Base-by-base conservation (phyloP, 2,888 invertebrate genomes). In the Apotomis turbidana region DNA sequence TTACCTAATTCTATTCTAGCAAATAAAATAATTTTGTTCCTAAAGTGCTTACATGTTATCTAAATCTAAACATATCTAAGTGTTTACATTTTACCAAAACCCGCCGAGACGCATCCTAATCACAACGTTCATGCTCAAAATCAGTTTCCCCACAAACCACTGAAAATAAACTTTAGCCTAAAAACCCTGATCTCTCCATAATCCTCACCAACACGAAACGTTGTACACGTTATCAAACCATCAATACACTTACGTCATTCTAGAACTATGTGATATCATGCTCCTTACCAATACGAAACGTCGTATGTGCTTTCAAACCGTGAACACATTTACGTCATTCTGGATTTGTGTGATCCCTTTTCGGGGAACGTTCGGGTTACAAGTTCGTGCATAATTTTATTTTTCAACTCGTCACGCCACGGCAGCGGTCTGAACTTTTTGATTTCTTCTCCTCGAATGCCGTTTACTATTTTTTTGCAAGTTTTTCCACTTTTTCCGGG, bases 381-480 rank as follows among this genome's bases (percentile, higher is more conserved):
- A 41, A 67, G 49, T 62, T 71, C 68, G 57, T 52, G 61, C 80
- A 86, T 85, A 85, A 85, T 85, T 86, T 83, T 83, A 84, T 85
- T 87, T 84, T 83, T 84, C 80, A 80, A 81, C 78, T 80, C 80
- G 78, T 79, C 79, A 74, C 74, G 78, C 70, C 74, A 75, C 67
- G 73, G 76, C 76, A 77, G 76, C 68, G 69, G 64, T 57, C 52
- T 57, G 75, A 81, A 84, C 78, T 82, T 84, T 77, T 75, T 78
- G 79, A 82, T 83, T 83, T 80, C 79, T 79, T 74, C 69, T 75
- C 71, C 71, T 74, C 75, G 71, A 76, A 74, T 77, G 76, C 69
- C 74, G 74, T 77, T 79, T 76, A 78, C 78, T 80, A 81, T 80
- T 80, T 80, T 76, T 76, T 74, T 41, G 60, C 57, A 60, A 77